phyloP scores from a whole-genome alignment of 2,888 invertebrate species.

The Xestia sexstrigata region DNA sequence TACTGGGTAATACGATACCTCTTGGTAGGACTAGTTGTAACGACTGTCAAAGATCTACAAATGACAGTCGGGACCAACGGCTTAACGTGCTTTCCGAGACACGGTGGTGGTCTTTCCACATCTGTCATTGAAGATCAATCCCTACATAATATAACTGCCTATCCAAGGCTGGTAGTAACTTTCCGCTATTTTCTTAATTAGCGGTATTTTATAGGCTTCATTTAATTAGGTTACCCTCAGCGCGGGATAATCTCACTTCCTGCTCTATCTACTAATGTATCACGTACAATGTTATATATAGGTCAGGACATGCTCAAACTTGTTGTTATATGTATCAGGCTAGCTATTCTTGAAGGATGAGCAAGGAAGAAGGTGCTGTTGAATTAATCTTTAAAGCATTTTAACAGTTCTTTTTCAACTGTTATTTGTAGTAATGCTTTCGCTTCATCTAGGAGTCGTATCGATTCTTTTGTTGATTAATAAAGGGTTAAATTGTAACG shows the following conservation, averaged over 20 bases:
- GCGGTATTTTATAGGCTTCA: slow-evolving; percentile 48
- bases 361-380: background rate
- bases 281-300: slow-evolving; percentile 11
- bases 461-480: background rate
- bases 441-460: too few species aligned
- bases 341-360: background rate
- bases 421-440: too few species aligned
- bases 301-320: slow-evolving; percentile 7
- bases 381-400: background rate
- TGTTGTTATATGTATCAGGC: background rate
- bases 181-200: slow-evolving; percentile 39
- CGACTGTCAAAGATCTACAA: too few species aligned
- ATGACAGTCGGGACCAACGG: too few species aligned
- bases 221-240: slow-evolving; percentile 40
- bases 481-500: background rate
- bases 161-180: background rate
- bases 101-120: background rate
- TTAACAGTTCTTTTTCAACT: background rate
- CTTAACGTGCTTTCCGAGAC: too few species aligned
- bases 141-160: background rate
- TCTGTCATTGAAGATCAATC: background rate
- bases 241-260: slow-evolving; percentile 38
- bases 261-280: slow-evolving; percentile 9
- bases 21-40: too few species aligned
- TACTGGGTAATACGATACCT: too few species aligned